phyloP scores from a whole-genome alignment of 2,888 invertebrate species.

The Noctua janthina region DNA sequence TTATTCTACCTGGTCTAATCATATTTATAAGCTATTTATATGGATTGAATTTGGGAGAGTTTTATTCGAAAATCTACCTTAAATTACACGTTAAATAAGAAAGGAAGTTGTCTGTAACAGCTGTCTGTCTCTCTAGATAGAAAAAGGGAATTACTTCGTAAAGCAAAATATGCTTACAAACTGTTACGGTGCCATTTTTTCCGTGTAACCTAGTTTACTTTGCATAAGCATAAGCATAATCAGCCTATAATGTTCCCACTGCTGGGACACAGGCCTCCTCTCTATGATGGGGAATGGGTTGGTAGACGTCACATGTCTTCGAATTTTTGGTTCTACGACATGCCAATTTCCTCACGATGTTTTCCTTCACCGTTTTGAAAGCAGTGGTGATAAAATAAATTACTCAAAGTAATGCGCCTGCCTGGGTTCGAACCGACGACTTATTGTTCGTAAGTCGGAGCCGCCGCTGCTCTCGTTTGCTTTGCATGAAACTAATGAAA shows the following conservation, averaged over 20 bases:
- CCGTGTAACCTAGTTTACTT: constrained; percentile 18
- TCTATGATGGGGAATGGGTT: no score
- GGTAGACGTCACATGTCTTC: no score
- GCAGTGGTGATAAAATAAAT: no score
- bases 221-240: background rate
- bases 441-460: no score
- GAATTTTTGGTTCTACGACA: no score
- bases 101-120: constrained; percentile 11
- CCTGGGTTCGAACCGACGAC: no score
- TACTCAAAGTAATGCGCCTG: no score
- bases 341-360: no score
- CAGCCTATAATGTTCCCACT: no score
- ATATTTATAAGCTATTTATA: constrained; percentile 59
- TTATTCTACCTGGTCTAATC: constrained; percentile 53
- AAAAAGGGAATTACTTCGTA: background rate
- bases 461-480: no score
- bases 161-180: constrained; percentile 15
- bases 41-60: constrained; percentile 44
- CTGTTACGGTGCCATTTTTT: background rate
- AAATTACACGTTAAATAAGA: constrained; percentile 19
- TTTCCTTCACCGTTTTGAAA: no score
- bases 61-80: constrained; percentile 29
- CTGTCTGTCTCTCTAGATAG: background rate
- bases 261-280: no score
- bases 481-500: constrained; percentile 22